Evolutionary conservation across 2,888 invertebrate genomes (phyloP), one percentile per base, ranked within the genome.

Genomic region (Drosophila algonquin): DNA sequence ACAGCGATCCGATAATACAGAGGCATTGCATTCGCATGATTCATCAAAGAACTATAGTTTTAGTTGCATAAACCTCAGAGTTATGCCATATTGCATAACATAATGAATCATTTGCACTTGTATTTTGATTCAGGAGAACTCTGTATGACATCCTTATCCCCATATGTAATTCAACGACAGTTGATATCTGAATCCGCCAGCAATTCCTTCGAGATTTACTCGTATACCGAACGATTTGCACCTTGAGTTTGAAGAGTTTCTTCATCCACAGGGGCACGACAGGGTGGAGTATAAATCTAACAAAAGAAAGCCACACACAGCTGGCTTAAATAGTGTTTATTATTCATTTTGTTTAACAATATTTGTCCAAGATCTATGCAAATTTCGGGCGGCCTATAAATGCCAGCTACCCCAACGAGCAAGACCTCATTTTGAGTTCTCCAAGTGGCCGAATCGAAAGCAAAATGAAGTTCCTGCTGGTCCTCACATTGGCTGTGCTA

Each of bases 391-490:
- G 2, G 35, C n/a, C 14, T 65, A 65, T 65, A 65, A 65, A 65
- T 65, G 30, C 55, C 27, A 44, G 12, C 3, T 3, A 6, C n/a
- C 24, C 50, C 10, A 24, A 9, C 40, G 40, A 7, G n/a, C 0
- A n/a, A 21, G n/a, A n/a, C 9, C 50, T 50, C n/a, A n/a, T 18
- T 9, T 54, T 40, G 3, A 12, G 35, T 53, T 21, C 16, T 27
- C 8, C 7, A 35, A 65, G 47, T 46, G 24, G 40, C 21, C 53
- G 7, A 40, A 44, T 4, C 30, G 12, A 64, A 16, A 18, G 30
- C 51, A 69, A 69, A 40, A 69, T 69, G 70, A 69, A 54, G 44
- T 44, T 69, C 18, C 24, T 69, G 14, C 35, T 69, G 35, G 10
- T 69, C 10, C 21, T 69, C 24, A 14, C 60, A 45, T n/a, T 69